Conservation (phyloP, 2,888 invertebrate genomes). For the Macrophya annulata region DNA sequence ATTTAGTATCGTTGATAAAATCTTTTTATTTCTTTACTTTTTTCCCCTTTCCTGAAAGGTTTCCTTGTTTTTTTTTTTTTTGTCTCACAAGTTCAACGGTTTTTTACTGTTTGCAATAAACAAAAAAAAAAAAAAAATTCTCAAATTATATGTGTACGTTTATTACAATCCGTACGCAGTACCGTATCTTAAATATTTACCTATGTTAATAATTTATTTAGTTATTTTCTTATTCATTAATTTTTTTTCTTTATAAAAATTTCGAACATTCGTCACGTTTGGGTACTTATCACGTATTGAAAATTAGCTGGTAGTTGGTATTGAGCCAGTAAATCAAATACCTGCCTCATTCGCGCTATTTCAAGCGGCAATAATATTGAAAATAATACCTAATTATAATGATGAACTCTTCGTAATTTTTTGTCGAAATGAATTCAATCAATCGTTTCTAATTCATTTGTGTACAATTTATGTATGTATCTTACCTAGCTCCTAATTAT, state of each 20-base stretch:
- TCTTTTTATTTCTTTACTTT: slow-evolving; percentile 53
- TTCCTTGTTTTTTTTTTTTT: neutral
- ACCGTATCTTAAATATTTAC: neutral
- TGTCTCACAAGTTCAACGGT: too few relatives aligned
- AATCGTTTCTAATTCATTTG: neutral
- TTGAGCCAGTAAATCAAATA: neutral
- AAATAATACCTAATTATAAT: neutral
- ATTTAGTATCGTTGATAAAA: slow-evolving; percentile 3
- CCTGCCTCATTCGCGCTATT: neutral
- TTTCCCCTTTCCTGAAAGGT: slow-evolving; percentile 49
- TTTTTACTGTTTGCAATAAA: too few relatives aligned
- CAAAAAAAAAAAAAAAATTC: too few relatives aligned
- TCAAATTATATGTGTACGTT: neutral
- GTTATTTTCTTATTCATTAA: neutral
- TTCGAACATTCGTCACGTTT: neutral
- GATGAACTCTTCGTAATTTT: slow-evolving; percentile 9
- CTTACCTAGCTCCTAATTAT: neutral
- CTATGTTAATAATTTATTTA: neutral
- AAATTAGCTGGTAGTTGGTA: neutral
- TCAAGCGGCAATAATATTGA: neutral
- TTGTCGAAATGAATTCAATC: slow-evolving; percentile 50
- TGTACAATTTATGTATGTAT: neutral
- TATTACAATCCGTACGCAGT: neutral
- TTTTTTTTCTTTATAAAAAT: neutral
- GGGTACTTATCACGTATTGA: too few relatives aligned